phyloP scores from a whole-genome alignment of 2,888 invertebrate species.

The Norana najaformis region DNA sequence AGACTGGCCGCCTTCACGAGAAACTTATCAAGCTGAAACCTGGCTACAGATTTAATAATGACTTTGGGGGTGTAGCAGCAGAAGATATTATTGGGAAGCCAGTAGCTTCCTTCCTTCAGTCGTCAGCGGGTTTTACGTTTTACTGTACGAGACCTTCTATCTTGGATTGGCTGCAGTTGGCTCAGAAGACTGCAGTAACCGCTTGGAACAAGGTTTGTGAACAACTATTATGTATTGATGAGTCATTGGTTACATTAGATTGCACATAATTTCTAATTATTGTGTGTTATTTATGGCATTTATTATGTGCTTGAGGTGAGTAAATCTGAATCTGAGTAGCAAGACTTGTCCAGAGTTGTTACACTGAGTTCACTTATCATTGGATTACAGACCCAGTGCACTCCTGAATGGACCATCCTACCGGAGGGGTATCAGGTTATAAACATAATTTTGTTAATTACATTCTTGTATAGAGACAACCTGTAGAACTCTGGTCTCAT shows the following conservation, averaged over 20 bases:
- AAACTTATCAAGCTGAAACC: background rate
- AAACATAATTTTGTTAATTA: background rate
- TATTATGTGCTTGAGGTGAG: background rate
- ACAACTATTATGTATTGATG: background rate
- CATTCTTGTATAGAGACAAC: background rate
- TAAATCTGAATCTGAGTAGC: background rate
- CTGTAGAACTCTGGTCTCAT: background rate
- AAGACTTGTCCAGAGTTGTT: background rate
- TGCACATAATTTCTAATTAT: background rate
- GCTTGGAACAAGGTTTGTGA: background rate
- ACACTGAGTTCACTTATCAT: background rate
- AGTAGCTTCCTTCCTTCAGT: background rate
- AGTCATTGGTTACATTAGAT: background rate
- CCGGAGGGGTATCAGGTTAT: background rate
- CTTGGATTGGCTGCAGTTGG: background rate
- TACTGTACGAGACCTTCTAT: background rate
- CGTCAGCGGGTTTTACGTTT: background rate
- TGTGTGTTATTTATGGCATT: background rate
- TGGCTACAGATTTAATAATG: background rate
- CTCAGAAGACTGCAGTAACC: background rate
- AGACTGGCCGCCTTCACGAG: conserved; percentile 14
- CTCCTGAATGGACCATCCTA: no score
- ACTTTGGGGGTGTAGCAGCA: background rate
- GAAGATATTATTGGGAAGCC: background rate
- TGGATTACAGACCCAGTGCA: background rate